A percentile compares a stretch with the other conserved stretches of the same genome.
Evolutionary conservation across 2,797 vertebrate species (phyloP).

Genomic region (Melanotaenia trifasciata): DNA sequence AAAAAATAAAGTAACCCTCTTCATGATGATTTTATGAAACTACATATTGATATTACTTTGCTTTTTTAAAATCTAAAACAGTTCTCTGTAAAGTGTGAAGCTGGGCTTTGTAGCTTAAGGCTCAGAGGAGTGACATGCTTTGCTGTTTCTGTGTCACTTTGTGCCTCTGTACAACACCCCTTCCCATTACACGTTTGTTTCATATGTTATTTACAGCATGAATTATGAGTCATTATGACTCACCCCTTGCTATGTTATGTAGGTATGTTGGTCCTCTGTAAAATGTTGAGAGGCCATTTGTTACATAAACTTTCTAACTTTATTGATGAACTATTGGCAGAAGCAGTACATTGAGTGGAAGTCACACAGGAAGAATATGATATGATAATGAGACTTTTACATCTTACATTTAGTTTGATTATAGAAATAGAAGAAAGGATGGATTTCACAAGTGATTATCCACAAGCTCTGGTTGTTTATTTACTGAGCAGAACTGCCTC

Average conservation of each 20-base stretch:
- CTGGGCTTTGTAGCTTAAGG: background rate
- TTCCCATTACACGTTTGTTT: slow-evolving; percentile 3
- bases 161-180: background rate
- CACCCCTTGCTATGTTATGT: background rate
- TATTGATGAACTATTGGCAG: slow-evolving; percentile 10
- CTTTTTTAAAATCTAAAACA: background rate
- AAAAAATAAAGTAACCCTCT: too few species aligned
- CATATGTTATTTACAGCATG: slow-evolving; percentile 13
- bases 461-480: background rate
- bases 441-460: background rate
- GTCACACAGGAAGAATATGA: background rate
- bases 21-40: too few species aligned
- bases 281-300: background rate
- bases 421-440: background rate
- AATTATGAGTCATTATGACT: slow-evolving; percentile 1
- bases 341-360: background rate
- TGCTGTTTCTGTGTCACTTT: background rate
- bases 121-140: background rate
- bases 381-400: slow-evolving; percentile 9
- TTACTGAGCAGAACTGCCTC: background rate
- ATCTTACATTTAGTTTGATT: background rate
- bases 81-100: background rate
- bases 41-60: too few species aligned
- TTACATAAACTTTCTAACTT: slow-evolving; percentile 8
- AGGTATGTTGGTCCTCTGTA: background rate